Base-by-base conservation (phyloP, 2,888 invertebrate species). In the Acleris cristana region DNA sequence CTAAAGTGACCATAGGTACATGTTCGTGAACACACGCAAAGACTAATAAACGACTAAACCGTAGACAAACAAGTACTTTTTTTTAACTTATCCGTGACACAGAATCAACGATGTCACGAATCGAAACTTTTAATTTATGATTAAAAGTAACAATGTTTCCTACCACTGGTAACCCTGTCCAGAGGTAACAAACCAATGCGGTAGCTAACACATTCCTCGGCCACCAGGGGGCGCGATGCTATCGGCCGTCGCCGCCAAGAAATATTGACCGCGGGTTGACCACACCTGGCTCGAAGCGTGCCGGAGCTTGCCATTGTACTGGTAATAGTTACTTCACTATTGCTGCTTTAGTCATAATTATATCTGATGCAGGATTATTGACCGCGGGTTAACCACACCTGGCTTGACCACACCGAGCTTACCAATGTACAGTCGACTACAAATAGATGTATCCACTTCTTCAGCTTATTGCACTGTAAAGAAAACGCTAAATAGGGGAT, bases 221-320 rank as follows among this genome's bases (percentile, higher is more conserved):
- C 79, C 79, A 77, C 80, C 72, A 73, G 67, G 69, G 72, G 76
- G 75, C 75, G 84, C 75, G 85, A 85, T 85, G 73, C 34, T 80
- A 85, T 85, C 85, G 76, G 74, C 63, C 79, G 80, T 79, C 81
- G 76, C n/a, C 72, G 78, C 74, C 76, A 74, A 79, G 79, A 77
- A 73, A 77, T 82, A 81, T 80, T 79, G 79, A 75, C 74, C 76
- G 71, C 66, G 44, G 56, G 51, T 67, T 67, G 67, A 58, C 67
- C 67, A 63, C 67, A 67, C 67, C 67, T 67, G 62, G 67, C 53
- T 14, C 62, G 57, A 14, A 58, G 56, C 67, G 62, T 67, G 62
- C 64, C 34, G 34, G 34, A 34, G 34, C 34, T 34, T 23, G 44
- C 56, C 49, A 58, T 58, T 58, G 58, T 53, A 7, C 45, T n/a